These are phyloP conservation scores for Lamellibrachia luymesi DNA, from an alignment of 1,140 invertebrate species.

Conservation along the genomic window DNA sequence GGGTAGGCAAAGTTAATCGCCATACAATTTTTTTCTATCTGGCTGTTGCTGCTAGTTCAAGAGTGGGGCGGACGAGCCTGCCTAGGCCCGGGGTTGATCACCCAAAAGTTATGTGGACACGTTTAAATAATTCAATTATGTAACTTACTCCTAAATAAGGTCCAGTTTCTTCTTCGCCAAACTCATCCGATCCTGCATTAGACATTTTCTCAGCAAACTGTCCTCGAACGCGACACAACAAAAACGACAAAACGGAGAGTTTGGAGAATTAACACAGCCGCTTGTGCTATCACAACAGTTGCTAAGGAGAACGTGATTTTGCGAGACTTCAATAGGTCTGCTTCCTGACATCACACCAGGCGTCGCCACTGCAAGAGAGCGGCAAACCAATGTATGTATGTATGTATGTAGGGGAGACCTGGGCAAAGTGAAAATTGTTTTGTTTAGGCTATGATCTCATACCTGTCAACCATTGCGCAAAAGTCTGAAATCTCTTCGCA, in stretches of 20 bases:
- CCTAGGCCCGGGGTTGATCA: no score
- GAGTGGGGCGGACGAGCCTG: no score
- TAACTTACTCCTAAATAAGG: conserved; percentile 47
- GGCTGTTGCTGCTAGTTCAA: no score
- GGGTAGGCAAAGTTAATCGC: no score
- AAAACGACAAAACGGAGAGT: not conserved
- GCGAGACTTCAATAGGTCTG: not conserved
- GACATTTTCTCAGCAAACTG: conserved; percentile 40
- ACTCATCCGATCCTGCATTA: conserved; percentile 48
- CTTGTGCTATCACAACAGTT: not conserved
- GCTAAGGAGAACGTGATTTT: not conserved
- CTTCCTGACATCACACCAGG: not conserved
- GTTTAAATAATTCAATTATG: not conserved
- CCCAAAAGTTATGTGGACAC: not conserved
- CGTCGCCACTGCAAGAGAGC: not conserved
- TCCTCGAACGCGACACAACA: not conserved
- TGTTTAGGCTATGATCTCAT: no score
- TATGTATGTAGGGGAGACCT: no score
- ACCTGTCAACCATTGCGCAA: no score
- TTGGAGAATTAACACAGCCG: not conserved
- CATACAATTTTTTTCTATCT: no score
- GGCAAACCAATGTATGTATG: no score
- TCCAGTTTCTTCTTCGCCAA: conserved; percentile 47
- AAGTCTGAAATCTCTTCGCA: no score
- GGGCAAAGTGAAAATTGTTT: no score